Conservation (phyloP, 2,113 vertebrate genomes). For the Scytalopus superciliaris region DNA sequence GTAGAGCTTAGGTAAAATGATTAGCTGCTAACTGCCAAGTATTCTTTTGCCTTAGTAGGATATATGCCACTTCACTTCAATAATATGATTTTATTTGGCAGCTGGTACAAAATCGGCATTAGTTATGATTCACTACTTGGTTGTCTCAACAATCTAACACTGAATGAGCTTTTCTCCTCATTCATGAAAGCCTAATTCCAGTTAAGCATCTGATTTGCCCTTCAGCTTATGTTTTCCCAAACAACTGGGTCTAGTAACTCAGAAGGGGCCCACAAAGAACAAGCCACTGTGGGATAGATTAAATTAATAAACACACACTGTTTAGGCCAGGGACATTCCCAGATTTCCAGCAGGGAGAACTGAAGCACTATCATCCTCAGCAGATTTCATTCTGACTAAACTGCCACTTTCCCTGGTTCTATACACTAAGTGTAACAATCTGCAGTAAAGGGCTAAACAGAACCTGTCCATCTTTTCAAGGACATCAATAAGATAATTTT, state of each 20-base stretch:
- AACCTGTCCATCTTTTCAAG: not conserved
- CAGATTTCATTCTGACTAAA: not conserved
- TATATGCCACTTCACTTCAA: not conserved
- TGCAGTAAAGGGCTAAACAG: not conserved
- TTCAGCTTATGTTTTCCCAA: not conserved
- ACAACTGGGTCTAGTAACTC: not conserved
- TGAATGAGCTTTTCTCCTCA: not conserved
- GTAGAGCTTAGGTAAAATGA: not conserved
- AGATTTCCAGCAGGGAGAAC: not conserved
- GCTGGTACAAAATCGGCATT: not conserved
- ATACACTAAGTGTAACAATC: not conserved
- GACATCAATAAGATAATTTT: not conserved
- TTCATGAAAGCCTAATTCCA: not conserved
- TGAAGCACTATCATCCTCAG: not conserved
- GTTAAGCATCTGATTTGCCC: not conserved
- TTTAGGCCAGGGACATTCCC: not conserved
- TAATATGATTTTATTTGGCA: not conserved
- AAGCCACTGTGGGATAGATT: not conserved
- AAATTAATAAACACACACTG: not conserved
- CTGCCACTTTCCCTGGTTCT: not conserved
- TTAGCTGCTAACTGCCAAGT: not conserved
- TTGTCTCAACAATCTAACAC: not conserved
- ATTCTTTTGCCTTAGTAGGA: not conserved
- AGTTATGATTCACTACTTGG: not conserved
- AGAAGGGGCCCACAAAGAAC: not conserved